Conservation (phyloP, 2,797 vertebrate genomes). For the Sarcoramphus papa region DNA sequence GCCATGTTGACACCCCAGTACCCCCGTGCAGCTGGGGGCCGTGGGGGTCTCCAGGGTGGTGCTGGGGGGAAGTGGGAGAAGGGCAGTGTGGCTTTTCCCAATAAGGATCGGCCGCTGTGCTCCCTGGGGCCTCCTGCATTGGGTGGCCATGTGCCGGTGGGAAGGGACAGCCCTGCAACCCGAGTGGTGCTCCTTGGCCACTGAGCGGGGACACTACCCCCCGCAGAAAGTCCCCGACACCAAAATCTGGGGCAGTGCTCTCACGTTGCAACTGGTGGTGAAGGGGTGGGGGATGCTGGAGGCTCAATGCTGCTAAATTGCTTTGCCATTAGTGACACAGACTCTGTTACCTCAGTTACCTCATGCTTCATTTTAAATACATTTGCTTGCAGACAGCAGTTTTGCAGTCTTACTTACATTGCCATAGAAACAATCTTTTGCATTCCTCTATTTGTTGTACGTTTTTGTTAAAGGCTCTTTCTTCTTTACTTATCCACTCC, state of each 20-base stretch:
- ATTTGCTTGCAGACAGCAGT: constrained; percentile 2
- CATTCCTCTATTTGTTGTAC: background rate
- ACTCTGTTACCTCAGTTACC: constrained; percentile 24
- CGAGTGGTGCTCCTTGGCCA: fast-evolving
- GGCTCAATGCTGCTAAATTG: background rate
- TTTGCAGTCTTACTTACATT: constrained; percentile 37
- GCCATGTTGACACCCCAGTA: fast-evolving
- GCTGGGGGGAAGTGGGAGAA: background rate
- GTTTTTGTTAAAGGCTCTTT: constrained; percentile 39
- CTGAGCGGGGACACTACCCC: background rate
- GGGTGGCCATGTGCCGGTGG: fast-evolving
- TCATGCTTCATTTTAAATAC: constrained; percentile 35
- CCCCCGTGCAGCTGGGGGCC: fast-evolving
- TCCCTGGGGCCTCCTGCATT: fast-evolving
- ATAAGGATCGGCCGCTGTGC: background rate
- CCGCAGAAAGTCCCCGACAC: background rate
- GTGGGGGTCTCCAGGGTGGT: fast-evolving
- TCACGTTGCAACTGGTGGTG: background rate
- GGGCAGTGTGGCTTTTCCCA: background rate
- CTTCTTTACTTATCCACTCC: constrained; percentile 33
- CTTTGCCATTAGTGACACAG: background rate
- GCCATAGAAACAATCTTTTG: constrained; percentile 63
- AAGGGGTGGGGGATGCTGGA: background rate
- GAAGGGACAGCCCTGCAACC: background rate
- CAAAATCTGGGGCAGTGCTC: background rate